phyloP scores from a whole-genome alignment of 2,888 invertebrate species.

The Minunthozetes semirufus region DNA sequence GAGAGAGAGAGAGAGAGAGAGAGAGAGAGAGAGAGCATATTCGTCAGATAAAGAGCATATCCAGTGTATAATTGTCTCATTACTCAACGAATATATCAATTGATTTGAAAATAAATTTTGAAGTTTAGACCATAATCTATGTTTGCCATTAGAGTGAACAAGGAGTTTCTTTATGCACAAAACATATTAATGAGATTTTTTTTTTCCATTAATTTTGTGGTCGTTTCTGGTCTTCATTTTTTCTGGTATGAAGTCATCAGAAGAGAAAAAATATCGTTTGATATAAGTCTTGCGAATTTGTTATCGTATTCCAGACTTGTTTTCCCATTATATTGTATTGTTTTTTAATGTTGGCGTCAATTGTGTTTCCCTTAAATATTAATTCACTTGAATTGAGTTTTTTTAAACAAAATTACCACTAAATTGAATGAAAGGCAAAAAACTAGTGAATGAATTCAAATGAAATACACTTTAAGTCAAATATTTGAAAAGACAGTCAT shows the following conservation, averaged over 20 bases:
- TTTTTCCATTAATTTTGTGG: background rate
- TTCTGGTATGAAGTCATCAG: background rate
- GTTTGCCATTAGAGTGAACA: too few species aligned
- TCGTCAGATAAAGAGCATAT: too few species aligned
- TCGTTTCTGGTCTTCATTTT: background rate
- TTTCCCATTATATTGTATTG: background rate
- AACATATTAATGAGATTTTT: background rate
- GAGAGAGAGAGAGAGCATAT: too few species aligned
- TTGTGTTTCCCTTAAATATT: background rate
- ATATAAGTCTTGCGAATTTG: background rate
- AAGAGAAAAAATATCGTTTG: background rate
- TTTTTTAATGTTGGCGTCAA: background rate
- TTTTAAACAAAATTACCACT: background rate
- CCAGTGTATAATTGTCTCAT: too few species aligned
- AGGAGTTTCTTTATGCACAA: background rate
- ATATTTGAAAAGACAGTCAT: conserved; percentile 14
- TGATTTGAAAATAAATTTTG: too few species aligned
- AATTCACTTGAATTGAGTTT: background rate
- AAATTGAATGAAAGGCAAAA: background rate
- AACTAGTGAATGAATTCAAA: background rate
- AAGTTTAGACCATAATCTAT: too few species aligned
- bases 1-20: too few species aligned
- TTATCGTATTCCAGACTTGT: background rate
- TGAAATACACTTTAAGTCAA: background rate
- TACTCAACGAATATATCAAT: too few species aligned